phyloP scores from a whole-genome alignment of 2,888 invertebrate species.

The Epirrhoe alternata region DNA sequence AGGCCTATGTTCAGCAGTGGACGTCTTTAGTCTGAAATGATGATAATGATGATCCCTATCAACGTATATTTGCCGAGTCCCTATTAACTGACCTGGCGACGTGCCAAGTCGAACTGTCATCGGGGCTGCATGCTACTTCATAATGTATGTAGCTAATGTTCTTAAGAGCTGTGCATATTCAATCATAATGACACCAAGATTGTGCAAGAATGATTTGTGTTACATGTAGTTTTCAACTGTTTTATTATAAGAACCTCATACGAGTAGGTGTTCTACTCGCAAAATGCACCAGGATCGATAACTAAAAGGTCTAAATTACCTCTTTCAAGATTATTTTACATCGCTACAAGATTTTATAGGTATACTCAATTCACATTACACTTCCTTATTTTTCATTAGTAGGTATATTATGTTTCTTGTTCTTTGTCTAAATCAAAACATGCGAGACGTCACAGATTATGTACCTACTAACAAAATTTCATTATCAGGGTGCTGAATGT shows the following conservation, averaged over 20 bases:
- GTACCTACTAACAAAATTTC: constrained; percentile 1
- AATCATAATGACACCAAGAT: constrained; percentile 7
- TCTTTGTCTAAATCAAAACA: neutral
- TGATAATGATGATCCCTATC: too few relatives aligned
- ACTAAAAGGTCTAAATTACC: too few relatives aligned
- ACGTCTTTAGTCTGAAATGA: too few relatives aligned
- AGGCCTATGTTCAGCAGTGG: too few relatives aligned
- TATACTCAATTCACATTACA: too few relatives aligned
- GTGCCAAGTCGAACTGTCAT: constrained; percentile 45
- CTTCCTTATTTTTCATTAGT: too few relatives aligned
- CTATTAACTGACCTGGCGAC: constrained; percentile 40
- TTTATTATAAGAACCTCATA: too few relatives aligned
- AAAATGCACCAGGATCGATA: too few relatives aligned
- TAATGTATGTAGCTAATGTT: constrained; percentile 22
- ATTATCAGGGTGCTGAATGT: neutral
- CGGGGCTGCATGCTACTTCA: constrained; percentile 33
- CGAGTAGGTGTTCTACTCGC: too few relatives aligned
- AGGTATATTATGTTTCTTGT: too few relatives aligned
- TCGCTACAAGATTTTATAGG: too few relatives aligned
- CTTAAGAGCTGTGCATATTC: constrained; percentile 7
- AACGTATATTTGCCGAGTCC: constrained; percentile 1
- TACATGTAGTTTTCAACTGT: neutral
- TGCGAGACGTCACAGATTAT: neutral
- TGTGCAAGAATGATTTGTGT: neutral
- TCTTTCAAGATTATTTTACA: too few relatives aligned